A percentile compares a stretch with the other conserved stretches of the same genome.
Evolutionary conservation across 2,888 invertebrate genomes (phyloP).

Genomic region (Pomacea canaliculata): DNA sequence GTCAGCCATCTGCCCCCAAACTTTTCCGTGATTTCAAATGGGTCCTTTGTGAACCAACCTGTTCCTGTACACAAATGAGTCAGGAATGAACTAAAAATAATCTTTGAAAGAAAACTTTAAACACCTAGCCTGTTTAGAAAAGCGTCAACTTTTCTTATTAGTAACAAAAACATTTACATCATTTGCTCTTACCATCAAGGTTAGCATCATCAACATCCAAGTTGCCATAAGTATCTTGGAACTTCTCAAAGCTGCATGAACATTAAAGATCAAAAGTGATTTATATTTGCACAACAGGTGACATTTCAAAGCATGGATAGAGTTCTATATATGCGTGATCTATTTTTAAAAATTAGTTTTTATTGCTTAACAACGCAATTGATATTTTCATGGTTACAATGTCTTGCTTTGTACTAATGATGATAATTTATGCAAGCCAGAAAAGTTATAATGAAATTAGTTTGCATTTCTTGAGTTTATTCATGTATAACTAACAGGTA

Average conservation of each 20-base stretch:
- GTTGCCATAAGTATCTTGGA: constrained; percentile 55
- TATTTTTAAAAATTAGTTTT: no score
- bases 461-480: no score
- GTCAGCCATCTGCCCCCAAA: constrained; percentile 66
- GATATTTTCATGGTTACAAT: no score
- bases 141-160: not conserved
- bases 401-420: no score
- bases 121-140: not conserved
- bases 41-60: constrained; percentile 63
- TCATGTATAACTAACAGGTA: no score
- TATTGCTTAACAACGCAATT: no score
- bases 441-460: no score
- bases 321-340: no score
- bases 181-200: constrained; percentile 36
- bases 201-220: constrained; percentile 46
- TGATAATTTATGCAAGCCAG: no score
- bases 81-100: not conserved
- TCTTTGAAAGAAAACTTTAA: not conserved
- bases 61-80: constrained; percentile 43
- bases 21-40: constrained; percentile 56
- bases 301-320: not conserved
- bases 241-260: constrained; percentile 40
- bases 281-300: not conserved
- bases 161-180: not conserved
- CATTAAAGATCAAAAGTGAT: not conserved